These are phyloP conservation scores for Chloroceryle amazona DNA, from an alignment of 2,797 vertebrate genomes.

Conservation along the genomic window DNA sequence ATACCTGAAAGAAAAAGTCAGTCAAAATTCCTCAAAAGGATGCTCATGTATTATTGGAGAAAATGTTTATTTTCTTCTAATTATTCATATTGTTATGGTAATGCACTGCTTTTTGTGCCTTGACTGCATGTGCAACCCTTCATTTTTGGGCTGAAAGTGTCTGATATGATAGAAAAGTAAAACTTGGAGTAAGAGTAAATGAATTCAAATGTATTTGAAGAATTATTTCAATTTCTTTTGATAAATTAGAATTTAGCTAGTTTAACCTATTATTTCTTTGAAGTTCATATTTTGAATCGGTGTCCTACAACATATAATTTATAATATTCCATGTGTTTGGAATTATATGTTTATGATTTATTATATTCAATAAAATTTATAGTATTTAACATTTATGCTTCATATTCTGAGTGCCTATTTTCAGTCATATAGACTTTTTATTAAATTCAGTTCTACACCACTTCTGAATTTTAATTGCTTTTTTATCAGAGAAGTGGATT, in stretches of 20 bases:
- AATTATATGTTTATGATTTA: neutral
- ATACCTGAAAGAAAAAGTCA: neutral
- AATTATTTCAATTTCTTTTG: neutral
- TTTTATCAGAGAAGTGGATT: neutral
- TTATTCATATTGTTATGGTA: neutral
- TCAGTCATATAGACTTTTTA: neutral
- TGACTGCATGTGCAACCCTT: neutral
- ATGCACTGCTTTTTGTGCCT: neutral
- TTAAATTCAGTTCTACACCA: neutral
- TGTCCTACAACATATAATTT: neutral
- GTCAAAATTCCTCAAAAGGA: fast-evolving
- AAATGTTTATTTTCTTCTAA: neutral
- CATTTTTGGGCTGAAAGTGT: neutral
- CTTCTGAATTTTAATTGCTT: neutral
- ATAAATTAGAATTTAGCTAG: neutral
- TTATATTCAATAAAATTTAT: neutral
- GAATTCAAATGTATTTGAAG: neutral
- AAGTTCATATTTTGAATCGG: neutral
- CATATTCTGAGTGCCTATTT: neutral
- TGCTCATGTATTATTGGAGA: neutral
- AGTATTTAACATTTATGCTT: neutral
- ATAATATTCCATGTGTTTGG: neutral
- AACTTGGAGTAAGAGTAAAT: neutral
- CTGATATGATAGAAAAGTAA: neutral
- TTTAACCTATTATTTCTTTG: neutral